Percentiles rank a stretch among this genome's conserved stretches.
These are phyloP conservation scores for Coecobrya sp. DNA, from an alignment of 2,888 invertebrate species.

Conservation along the genomic window DNA sequence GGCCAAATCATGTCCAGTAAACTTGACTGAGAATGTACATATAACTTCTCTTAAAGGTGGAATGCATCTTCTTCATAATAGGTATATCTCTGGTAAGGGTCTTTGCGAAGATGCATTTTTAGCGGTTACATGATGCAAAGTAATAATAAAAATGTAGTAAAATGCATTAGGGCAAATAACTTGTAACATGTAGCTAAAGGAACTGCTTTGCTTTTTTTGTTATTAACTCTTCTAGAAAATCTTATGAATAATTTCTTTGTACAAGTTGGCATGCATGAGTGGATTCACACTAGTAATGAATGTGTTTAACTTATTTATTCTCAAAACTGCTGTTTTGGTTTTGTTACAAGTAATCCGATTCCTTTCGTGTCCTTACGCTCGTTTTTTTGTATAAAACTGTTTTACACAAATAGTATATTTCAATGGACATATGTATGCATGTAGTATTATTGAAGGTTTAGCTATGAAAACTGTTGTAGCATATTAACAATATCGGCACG, in stretches of 20 bases:
- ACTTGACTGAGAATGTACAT: slow-evolving; percentile 56
- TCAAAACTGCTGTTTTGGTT: slow-evolving; percentile 75
- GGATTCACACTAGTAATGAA: slow-evolving; percentile 79
- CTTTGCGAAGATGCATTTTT: slow-evolving; percentile 2
- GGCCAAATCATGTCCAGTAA: slow-evolving; percentile 85
- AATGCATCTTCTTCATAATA: neutral
- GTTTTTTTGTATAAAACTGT: neutral
- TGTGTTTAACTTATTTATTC: slow-evolving; percentile 54
- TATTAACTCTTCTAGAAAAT: slow-evolving; percentile 70
- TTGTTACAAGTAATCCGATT: slow-evolving; percentile 75
- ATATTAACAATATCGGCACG: neutral
- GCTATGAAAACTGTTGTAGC: too few species aligned
- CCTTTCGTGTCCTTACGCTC: slow-evolving; percentile 6
- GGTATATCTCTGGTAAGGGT: neutral
- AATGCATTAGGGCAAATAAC: neutral
- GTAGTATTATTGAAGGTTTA: neutral
- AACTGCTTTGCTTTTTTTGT: slow-evolving; percentile 11
- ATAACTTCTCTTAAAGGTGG: neutral
- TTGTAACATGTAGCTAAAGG: neutral
- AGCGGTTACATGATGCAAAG: neutral
- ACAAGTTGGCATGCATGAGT: slow-evolving; percentile 66
- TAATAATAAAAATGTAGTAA: neutral
- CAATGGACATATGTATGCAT: neutral
- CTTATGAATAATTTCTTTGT: slow-evolving; percentile 71
- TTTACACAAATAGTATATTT: neutral